Base-by-base conservation (phyloP, 2,888 invertebrate species). In the Mythimna lalbum region DNA sequence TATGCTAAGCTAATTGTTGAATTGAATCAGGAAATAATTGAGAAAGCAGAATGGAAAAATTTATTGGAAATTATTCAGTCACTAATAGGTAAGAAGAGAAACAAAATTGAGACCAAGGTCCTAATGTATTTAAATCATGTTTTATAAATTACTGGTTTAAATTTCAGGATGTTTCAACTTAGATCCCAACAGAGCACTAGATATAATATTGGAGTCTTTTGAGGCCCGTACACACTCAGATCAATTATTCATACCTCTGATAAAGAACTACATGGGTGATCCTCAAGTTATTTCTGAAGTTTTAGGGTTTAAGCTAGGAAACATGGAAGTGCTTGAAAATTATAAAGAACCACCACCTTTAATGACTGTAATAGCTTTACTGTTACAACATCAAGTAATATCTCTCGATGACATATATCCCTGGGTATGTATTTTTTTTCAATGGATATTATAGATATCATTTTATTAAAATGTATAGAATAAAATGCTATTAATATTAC, bases 171-270 rank as follows among this genome's bases (percentile, higher is more conserved):
- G 99, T 93, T 99, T 99, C 92, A 99, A 99, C 96, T 97, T 99
- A 91, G 99, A 99, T 95, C 99, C 99, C 6, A 99, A 99, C 93
- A 97, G 99, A 89, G 99, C 99, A 19, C 95, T 99, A 81, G 99
- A 99, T 91, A 97, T 99, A 78, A 98, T 99, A 84, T 96, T 99
- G 86, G 99, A 99, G 93, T 98, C 99, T 39, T 99, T 99, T 96
- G 99, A 99, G 92, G 97, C 98, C 82, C 97, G 98, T 68, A 97
- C 98, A 0, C 97, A 98, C 84, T 96, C 98, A 91, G 97, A 97
- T 86, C 96, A 97, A 64, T 96, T 99, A 85, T 99, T 99, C 93
- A 98, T 99, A 89, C 98, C 98, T 0, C 96, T 99, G 64, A 94
- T 96, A 69, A 97, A 97, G 84, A 97, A 98, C 12, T 99, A 99